phyloP scores from a whole-genome alignment of 2,113 vertebrate species.

The Myiagra hebetior region DNA sequence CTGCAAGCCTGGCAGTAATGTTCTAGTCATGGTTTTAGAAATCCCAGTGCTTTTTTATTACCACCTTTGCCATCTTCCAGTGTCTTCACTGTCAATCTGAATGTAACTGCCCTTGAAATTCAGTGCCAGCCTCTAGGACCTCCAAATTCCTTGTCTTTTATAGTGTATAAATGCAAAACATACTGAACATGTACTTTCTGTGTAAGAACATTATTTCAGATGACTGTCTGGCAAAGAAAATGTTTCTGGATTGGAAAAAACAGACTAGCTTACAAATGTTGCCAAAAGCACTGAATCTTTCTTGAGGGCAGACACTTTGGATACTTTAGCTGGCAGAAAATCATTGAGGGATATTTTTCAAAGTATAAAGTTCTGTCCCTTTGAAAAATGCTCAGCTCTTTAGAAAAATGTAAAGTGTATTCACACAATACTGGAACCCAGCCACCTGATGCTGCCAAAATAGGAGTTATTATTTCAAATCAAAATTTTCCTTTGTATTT shows the following conservation, averaged over 20 bases:
- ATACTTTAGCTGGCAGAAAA: constrained; percentile 46
- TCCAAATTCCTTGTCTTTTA: background rate
- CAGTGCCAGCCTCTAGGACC: background rate
- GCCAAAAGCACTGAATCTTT: constrained; percentile 51
- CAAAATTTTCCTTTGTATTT: background rate
- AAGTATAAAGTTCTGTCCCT: constrained; percentile 15
- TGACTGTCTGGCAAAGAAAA: constrained; percentile 44
- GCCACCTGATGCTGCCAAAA: background rate
- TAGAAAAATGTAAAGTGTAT: constrained; percentile 20
- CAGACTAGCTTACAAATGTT: constrained; percentile 23
- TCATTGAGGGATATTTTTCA: constrained; percentile 17
- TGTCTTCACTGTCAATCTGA: background rate
- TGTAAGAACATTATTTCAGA: constrained; percentile 57
- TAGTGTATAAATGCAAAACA: background rate
- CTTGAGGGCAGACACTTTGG: constrained; percentile 43
- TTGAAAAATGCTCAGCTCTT: constrained; percentile 23
- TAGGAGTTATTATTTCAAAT: background rate
- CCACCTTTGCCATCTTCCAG: background rate
- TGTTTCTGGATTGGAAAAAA: constrained; percentile 55
- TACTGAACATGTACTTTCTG: constrained; percentile 48
- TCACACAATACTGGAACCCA: background rate
- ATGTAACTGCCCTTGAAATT: background rate
- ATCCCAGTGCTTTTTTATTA: background rate
- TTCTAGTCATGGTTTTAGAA: background rate
- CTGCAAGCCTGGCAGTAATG: background rate